Percentiles rank a stretch among this genome's conserved stretches.
These are phyloP conservation scores for Astropecten irregularis DNA, from an alignment of 53 echinoderm and acorn worm genomes.

Conservation along the genomic window DNA sequence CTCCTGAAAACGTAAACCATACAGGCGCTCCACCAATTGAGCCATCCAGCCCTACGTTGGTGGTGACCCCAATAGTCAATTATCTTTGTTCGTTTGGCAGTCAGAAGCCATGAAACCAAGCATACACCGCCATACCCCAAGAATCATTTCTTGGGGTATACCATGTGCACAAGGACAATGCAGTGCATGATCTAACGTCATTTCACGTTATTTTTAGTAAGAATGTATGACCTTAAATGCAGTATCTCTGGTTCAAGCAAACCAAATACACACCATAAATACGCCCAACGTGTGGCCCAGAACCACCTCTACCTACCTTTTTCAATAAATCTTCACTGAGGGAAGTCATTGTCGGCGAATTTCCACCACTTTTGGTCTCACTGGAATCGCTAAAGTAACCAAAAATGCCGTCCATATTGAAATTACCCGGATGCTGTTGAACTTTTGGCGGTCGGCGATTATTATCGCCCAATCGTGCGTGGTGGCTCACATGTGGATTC, in stretches of 20 bases:
- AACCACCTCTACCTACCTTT: background rate
- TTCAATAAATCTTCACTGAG: slow-evolving; percentile 31
- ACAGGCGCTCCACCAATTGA: no score
- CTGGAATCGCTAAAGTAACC: slow-evolving; percentile 69
- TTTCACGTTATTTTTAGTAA: no score
- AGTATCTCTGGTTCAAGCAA: background rate
- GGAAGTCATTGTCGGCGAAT: slow-evolving; percentile 38
- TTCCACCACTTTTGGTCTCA: slow-evolving; percentile 53
- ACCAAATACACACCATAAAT: background rate
- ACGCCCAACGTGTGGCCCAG: background rate
- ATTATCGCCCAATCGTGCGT: background rate
- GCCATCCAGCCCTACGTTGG: no score
- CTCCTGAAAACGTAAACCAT: no score
- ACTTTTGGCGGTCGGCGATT: background rate
- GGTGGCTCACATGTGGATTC: background rate
- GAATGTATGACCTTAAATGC: no score
- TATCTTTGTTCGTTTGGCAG: no score
- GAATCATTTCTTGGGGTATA: no score
- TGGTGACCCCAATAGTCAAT: no score
- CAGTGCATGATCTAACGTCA: no score
- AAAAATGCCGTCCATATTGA: slow-evolving; percentile 70
- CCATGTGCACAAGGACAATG: no score
- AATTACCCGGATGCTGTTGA: slow-evolving; percentile 49
- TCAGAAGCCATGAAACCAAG: no score
- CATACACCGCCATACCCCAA: no score